Base-by-base conservation (phyloP, 2,797 vertebrate species). In the Dallia pectoralis region DNA sequence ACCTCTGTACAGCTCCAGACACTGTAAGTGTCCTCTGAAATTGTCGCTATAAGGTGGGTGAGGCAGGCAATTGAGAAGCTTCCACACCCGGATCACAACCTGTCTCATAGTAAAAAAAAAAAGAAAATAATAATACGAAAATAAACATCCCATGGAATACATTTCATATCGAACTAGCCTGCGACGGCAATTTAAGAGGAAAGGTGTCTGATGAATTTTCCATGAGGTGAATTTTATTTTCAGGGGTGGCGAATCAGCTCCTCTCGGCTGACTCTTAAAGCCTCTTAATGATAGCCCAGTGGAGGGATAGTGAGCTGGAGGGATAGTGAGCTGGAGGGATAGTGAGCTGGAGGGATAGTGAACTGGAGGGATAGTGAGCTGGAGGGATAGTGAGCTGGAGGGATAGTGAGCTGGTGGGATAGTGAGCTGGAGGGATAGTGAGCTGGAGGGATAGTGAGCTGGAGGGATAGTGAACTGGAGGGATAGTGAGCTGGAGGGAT, bases 181-280 rank as follows among this genome's bases (percentile, higher is more conserved):
- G 69, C 47, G 66, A 1, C 16, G 66, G 30, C 59, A 67, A 56
- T 78, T 76, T 71, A 27, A 44, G 48, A 32, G 22, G 36, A 40
- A n/a, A 32, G 59, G 33, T 70, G 56, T 65, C 44, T 27, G 71
- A 59, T 71, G 71, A 67, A 77, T 79, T 67, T 72, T 69, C 62
- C 70, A 69, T 72, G 73, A 72, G 71, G 15, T 79, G 15, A 62
- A 63, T 72, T 74, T 71, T 70, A 5, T 63, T 79, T 40, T 77
- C 49, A 47, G 49, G 29, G 49, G 63, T 76, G 64, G 9, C 0
- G 3, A 49, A 0, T 18, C 3, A 48, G 1, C n/a, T 11, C 30
- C 74, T 18, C 27, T 69, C 59, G 53, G 30, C 74, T 71, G 56
- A 65, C 14, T 49, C 2, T 67, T 81, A 16, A 68, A 69, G 67